Percentiles rank a stretch among this genome's conserved stretches.
Evolutionary conservation across 2,113 vertebrate genomes (phyloP).

Genomic region (Notarius lentiginosus): DNA sequence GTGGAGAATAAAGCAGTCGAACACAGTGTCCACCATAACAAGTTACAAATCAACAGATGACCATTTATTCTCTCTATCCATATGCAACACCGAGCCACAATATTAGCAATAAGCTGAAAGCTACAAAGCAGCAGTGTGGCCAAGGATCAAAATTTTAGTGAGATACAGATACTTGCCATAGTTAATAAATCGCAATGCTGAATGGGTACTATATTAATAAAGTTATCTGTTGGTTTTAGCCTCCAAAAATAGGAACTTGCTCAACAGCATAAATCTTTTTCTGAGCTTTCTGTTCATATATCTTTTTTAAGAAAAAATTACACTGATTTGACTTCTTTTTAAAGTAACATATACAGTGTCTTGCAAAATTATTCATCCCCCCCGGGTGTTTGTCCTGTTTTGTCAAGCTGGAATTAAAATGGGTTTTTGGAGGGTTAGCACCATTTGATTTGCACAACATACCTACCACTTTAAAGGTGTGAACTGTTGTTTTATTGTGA

Average conservation of each 20-base stretch:
- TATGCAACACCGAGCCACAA: not conserved
- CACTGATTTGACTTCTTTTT: too few relatives aligned
- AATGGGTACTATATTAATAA: not conserved
- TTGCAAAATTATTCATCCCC: too few relatives aligned
- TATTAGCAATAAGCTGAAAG: not conserved
- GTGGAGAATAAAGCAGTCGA: not conserved
- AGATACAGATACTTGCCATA: not conserved
- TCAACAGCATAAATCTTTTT: not conserved
- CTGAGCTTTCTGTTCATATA: not conserved
- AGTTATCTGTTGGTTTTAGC: not conserved
- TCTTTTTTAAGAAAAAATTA: too few relatives aligned
- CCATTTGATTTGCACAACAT: too few relatives aligned
- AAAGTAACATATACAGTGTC: too few relatives aligned
- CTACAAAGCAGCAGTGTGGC: not conserved
- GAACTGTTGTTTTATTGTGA: too few relatives aligned
- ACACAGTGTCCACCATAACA: not conserved
- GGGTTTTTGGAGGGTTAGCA: too few relatives aligned
- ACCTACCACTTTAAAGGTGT: too few relatives aligned
- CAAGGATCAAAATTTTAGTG: not conserved
- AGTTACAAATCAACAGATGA: not conserved
- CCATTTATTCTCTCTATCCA: not conserved
- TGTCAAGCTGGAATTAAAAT: too few relatives aligned
- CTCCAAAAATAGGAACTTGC: not conserved
- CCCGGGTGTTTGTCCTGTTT: too few relatives aligned
- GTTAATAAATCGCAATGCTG: not conserved